Evolutionary conservation across 2,113 vertebrate species (phyloP).

Genomic region (Triplophysa tibetana): DNA sequence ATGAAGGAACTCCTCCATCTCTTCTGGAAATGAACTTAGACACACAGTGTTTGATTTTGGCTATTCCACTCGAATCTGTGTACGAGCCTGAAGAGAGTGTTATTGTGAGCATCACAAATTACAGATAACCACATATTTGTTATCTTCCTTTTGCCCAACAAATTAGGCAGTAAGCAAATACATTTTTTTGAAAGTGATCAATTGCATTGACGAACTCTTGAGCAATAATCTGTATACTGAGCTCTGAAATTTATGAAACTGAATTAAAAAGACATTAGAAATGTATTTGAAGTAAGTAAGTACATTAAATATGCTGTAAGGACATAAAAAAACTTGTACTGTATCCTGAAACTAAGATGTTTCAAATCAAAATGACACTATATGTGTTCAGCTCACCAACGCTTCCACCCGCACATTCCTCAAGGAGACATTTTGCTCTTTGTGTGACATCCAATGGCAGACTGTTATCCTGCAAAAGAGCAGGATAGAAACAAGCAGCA

Average conservation of each 20-base stretch:
- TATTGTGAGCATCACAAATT: not conserved
- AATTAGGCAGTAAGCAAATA: too few relatives aligned
- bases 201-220: too few relatives aligned
- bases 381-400: constrained; percentile 63
- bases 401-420: constrained; percentile 60
- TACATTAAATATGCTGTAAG: not conserved
- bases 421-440: constrained; percentile 64
- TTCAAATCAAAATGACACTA: not conserved
- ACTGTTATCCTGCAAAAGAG: constrained; percentile 59
- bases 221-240: too few relatives aligned
- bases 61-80: constrained; percentile 46
- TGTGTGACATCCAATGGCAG: constrained; percentile 64
- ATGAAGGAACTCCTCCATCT: constrained; percentile 65
- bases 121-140: not conserved
- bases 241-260: too few relatives aligned
- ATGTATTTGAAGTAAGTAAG: too few relatives aligned
- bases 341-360: not conserved
- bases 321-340: too few relatives aligned
- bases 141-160: too few relatives aligned
- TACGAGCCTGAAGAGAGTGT: constrained; percentile 64
- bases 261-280: too few relatives aligned
- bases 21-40: constrained; percentile 67
- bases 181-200: too few relatives aligned
- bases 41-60: constrained; percentile 55
- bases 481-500: constrained; percentile 69